Percentiles rank a stretch among this genome's conserved stretches.
Evolutionary conservation across 2,113 vertebrate species (phyloP).

Genomic region (Colistium nudipinnis): DNA sequence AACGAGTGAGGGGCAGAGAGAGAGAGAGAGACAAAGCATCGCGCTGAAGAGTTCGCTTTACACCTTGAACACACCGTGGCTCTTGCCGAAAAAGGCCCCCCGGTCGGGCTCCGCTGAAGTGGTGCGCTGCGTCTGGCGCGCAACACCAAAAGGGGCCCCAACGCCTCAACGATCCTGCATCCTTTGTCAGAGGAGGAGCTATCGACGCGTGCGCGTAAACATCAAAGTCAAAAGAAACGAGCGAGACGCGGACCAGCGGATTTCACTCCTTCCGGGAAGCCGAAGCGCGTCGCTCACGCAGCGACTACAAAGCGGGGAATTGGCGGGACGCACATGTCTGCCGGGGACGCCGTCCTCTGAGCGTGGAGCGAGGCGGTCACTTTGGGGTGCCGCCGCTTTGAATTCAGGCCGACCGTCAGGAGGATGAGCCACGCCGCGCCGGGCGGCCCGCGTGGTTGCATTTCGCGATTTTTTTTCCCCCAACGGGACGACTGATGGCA

Average conservation of each 20-base stretch:
- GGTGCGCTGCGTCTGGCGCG: constrained; percentile 23
- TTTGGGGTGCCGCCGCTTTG: constrained; percentile 42
- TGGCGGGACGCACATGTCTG: constrained; percentile 31
- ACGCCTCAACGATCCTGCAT: constrained; percentile 47
- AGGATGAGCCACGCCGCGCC: constrained; percentile 53
- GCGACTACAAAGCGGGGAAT: constrained; percentile 18
- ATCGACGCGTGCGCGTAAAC: constrained; percentile 7
- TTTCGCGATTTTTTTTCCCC: too few relatives aligned
- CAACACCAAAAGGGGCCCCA: constrained; percentile 50
- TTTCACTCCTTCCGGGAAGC: constrained; percentile 21
- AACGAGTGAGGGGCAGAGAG: constrained; percentile 64
- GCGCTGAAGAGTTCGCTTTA: constrained; percentile 76
- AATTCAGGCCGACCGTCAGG: constrained; percentile 63
- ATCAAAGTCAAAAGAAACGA: constrained; percentile 14
- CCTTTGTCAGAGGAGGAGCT: constrained; percentile 13
- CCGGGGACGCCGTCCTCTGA: constrained; percentile 19
- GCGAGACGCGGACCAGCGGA: constrained; percentile 14
- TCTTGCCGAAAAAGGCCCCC: constrained; percentile 77
- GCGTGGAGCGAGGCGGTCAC: constrained; percentile 44
- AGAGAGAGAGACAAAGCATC: constrained; percentile 63
- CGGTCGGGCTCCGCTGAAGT: constrained; percentile 23
- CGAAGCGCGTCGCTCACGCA: background rate
- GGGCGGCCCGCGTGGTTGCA: too few relatives aligned
- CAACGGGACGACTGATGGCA: constrained; percentile 19
- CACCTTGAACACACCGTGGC: constrained; percentile 75